Base-by-base conservation (phyloP, 2,888 invertebrate species). In the Drosophila barbarae region DNA sequence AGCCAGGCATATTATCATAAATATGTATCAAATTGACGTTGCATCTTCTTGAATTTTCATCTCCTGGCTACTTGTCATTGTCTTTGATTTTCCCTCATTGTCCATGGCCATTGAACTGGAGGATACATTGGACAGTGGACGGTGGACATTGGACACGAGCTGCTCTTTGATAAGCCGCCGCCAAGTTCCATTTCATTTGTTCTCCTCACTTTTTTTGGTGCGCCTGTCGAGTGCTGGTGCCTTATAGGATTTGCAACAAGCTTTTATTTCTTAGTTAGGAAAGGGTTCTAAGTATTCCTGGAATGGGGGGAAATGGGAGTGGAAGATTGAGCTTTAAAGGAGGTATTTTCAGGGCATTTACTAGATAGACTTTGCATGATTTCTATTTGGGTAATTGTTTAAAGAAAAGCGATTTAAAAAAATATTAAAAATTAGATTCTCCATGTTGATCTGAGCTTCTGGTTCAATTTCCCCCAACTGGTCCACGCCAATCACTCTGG, bases 21-120 rank as follows among this genome's bases (percentile, higher is more conserved):
- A 80, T 80, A 80, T 80, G 79, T 80, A 80, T 80, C 79, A 80
- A 80, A 80, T 80, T 80, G 79, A 80, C 85, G 85, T 85, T 83
- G 84, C 79, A 83, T 80, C 79, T 85, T 77, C 84, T 80, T 80
- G 79, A 83, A 80, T 80, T 80, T 80, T 80, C 79, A 80, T 80
- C 84, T 85, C 49, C 64, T 75, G 85, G 85, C 85, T 80, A 85
- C 79, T 83, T 80, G 79, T 80, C 79, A 85, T 80, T 80, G 79
- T 80, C 79, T 85, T 84, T 83, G 79, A 80, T 80, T 80, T 79
- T 80, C 71, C 79, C 81, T 80, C 57, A 52, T 47, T 59, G 55
- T 79, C 83, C 80, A 70, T 74, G 85, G 72, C 28, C 80, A 71
- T 67, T 73, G 63, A 67, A 82, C 68, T 82, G 84, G 84, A 74